Evolutionary conservation across 2,888 invertebrate species (phyloP), one percentile per base, ranked within the genome.

Genomic region (Drosophila birchii): DNA sequence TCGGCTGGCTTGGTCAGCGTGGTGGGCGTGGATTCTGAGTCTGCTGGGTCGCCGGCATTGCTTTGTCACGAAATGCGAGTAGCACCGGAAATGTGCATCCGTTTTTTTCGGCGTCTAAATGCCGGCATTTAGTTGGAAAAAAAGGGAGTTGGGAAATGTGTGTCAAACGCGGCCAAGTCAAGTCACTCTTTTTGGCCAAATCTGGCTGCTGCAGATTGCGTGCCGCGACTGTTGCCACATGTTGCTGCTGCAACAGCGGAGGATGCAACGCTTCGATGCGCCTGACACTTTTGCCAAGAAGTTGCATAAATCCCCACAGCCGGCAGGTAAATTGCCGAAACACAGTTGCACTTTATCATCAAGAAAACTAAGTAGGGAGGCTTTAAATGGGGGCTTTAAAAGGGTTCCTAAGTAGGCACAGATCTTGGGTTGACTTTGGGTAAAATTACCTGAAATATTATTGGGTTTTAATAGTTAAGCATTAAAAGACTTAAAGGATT

Each of bases 231-330:
- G 29, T 70, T 76, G 77, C 74, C 64, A 64, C 76, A 73, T 66
- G 57, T 53, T 71, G 41, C 41, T 41, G 72, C 78, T 70, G 77
- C 49, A 71, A 62, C 49, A 14, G 32, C n/a, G 62, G 74, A 68
- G 78, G 83, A 75, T 86, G 81, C 73, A 78, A 86, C 89, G 89
- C 78, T 89, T 49, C 72, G 89, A 29, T 82, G 86, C 75, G 56
- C 61, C 60, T 75, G 75, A 69, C 90, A 85, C 89, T 84, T 79
- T 38, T 69, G 67, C 63, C 64, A 66, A 56, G 53, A 74, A 62
- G 68, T 78, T 76, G 88, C 89, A 81, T 53, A 71, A 79, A 73
- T 54, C 62, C 70, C 38, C 16, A 74, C 80, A 71, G 62, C 29
- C 75, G 54, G 34, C 57, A 71, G 60, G 54, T 55, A 77, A 73